Conservation (phyloP, 1,140 invertebrate species). For the Coptotermes formosanus region DNA sequence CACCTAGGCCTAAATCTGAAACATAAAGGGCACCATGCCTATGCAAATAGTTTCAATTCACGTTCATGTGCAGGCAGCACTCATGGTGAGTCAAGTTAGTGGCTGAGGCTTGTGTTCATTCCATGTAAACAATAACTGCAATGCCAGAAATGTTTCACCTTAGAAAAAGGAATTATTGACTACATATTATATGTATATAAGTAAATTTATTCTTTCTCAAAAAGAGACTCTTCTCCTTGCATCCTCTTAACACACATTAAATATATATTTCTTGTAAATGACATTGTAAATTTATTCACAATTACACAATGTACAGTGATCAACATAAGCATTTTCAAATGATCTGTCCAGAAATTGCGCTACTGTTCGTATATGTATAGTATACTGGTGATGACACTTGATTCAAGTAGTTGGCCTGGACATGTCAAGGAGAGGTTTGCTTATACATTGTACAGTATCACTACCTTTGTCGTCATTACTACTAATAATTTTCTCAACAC, state of each 20-base stretch:
- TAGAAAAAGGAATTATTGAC: neutral
- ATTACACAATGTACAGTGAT: constrained; percentile 46
- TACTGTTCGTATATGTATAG: constrained; percentile 30
- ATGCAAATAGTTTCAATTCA: too few species aligned
- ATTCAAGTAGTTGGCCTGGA: constrained; percentile 38
- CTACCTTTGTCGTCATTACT: constrained; percentile 11
- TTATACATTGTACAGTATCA: constrained; percentile 22
- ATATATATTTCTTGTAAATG: constrained; percentile 40
- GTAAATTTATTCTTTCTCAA: constrained; percentile 15
- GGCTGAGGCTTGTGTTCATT: too few species aligned
- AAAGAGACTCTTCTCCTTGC: constrained; percentile 10
- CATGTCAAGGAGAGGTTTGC: neutral
- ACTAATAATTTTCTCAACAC: constrained; percentile 25
- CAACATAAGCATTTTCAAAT: constrained; percentile 42
- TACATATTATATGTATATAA: neutral
- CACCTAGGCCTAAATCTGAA: too few species aligned
- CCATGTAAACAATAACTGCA: too few species aligned
- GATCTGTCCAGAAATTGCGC: constrained; percentile 39
- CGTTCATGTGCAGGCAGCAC: too few species aligned
- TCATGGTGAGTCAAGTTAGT: too few species aligned
- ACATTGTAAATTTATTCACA: constrained; percentile 47
- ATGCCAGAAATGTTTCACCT: too few species aligned
- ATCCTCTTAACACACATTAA: constrained; percentile 21
- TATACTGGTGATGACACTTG: constrained; percentile 36
- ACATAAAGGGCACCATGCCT: too few species aligned